phyloP scores from a whole-genome alignment of 2,797 vertebrate genomes.

The Chrysocyon brachyurus region DNA sequence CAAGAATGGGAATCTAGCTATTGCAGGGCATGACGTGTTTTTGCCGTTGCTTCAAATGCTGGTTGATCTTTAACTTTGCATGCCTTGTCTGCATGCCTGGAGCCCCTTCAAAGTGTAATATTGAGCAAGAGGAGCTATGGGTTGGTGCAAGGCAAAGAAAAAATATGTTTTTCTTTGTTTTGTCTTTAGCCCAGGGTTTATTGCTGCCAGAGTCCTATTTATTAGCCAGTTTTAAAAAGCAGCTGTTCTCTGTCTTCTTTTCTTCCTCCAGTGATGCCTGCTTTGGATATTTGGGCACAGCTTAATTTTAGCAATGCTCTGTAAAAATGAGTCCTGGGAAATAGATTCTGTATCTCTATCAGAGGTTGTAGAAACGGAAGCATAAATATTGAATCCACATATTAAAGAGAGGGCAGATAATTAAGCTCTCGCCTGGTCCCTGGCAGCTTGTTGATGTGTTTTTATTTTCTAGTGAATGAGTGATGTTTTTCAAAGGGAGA shows the following conservation, averaged over 20 bases:
- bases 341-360: constrained; percentile 70
- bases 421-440: constrained; percentile 80
- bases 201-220: constrained; percentile 57
- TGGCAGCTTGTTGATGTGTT: constrained; percentile 82
- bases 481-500: constrained; percentile 83
- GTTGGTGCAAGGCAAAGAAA: constrained; percentile 60
- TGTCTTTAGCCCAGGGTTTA: constrained; percentile 64
- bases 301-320: constrained; percentile 75
- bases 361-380: constrained; percentile 66
- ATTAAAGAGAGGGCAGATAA: constrained; percentile 80
- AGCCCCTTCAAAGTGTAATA: background rate
- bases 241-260: constrained; percentile 67
- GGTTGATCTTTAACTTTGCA: constrained; percentile 63
- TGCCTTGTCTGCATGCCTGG: background rate
- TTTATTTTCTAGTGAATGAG: constrained; percentile 84
- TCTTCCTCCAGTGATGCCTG: constrained; percentile 58
- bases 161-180: constrained; percentile 73
- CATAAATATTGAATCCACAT: constrained; percentile 47
- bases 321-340: constrained; percentile 77
- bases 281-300: constrained; percentile 53
- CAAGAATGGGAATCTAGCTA: rapidly evolving
- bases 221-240: constrained; percentile 77
- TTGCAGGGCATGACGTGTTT: background rate
- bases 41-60: background rate
- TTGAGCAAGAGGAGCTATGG: constrained; percentile 22